A percentile compares a stretch with the other conserved stretches of the same genome.
phyloP scores from a whole-genome alignment of 2,888 invertebrate genomes.

The Dusona sp. region DNA sequence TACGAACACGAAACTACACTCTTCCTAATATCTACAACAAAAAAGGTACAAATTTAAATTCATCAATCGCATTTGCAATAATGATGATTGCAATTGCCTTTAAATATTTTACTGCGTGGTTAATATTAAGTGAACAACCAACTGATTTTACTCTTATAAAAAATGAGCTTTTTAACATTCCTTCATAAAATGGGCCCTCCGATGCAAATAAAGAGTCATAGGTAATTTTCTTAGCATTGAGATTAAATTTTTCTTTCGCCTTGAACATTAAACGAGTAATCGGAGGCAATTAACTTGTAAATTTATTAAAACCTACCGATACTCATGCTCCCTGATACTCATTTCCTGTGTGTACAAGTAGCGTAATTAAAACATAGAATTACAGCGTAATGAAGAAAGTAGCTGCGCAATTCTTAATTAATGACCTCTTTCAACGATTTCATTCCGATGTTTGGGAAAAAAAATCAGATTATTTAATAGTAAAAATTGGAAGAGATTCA shows the following conservation, averaged over 20 bases:
- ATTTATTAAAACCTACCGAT: conserved; percentile 16
- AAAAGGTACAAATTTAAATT: background rate
- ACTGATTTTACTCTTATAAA: background rate
- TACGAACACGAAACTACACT: background rate
- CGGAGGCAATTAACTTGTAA: background rate
- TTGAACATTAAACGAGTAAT: conserved; percentile 1
- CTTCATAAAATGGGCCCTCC: background rate
- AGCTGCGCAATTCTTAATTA: conserved; percentile 7
- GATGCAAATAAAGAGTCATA: background rate
- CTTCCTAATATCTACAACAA: background rate
- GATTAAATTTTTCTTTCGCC: background rate
- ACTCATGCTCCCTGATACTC: background rate
- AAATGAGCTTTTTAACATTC: background rate
- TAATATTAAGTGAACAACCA: background rate
- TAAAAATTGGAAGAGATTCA: background rate
- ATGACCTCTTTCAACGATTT: background rate
- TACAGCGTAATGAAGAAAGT: conserved; percentile 14
- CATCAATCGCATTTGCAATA: background rate
- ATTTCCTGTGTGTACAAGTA: background rate
- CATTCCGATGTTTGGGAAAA: background rate
- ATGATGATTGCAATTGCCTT: background rate
- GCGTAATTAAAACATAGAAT: conserved; percentile 21
- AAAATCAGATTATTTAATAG: background rate
- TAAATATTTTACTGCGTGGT: background rate
- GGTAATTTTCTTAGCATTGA: background rate